Evolutionary conservation across 2,888 invertebrate species (phyloP).

Genomic region (Latrodectus hesperus): DNA sequence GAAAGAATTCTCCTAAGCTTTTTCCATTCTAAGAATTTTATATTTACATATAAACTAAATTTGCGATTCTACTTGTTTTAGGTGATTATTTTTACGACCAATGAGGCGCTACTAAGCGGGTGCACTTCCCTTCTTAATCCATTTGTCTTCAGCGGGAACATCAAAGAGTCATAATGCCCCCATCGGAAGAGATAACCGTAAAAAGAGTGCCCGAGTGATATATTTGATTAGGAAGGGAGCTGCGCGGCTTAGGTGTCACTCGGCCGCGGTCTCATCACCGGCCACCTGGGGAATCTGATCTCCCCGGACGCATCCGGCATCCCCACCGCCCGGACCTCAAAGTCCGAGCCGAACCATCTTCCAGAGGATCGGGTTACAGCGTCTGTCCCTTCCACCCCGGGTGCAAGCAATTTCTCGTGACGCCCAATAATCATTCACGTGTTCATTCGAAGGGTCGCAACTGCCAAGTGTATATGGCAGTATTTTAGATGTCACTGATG

Average conservation of each 20-base stretch:
- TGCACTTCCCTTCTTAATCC: too few relatives aligned
- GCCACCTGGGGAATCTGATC: slow-evolving; percentile 57
- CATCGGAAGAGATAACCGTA: too few relatives aligned
- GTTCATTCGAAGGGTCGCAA: slow-evolving; percentile 11
- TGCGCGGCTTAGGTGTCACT: neutral
- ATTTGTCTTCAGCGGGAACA: too few relatives aligned
- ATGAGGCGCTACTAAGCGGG: too few relatives aligned
- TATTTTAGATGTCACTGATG: too few relatives aligned
- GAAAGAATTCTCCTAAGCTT: too few relatives aligned
- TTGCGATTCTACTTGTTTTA: too few relatives aligned
- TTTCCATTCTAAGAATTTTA: too few relatives aligned
- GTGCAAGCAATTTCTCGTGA: slow-evolving; percentile 24
- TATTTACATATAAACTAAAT: too few relatives aligned
- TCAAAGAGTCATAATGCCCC: too few relatives aligned
- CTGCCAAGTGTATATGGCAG: too few relatives aligned
- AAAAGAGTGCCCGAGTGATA: neutral
- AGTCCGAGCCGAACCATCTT: slow-evolving; percentile 8
- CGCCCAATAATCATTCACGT: slow-evolving; percentile 27
- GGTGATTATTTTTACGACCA: too few relatives aligned
- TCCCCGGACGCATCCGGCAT: slow-evolving; percentile 47
- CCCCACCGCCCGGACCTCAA: slow-evolving; percentile 45
- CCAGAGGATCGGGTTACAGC: slow-evolving; percentile 10
- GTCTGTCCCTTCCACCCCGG: slow-evolving; percentile 5
- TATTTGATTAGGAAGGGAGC: slow-evolving; percentile 50
- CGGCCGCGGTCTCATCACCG: slow-evolving; percentile 27